These are phyloP conservation scores for Xenus cinereus DNA, from an alignment of 2,113 vertebrate genomes.

Conservation along the genomic window DNA sequence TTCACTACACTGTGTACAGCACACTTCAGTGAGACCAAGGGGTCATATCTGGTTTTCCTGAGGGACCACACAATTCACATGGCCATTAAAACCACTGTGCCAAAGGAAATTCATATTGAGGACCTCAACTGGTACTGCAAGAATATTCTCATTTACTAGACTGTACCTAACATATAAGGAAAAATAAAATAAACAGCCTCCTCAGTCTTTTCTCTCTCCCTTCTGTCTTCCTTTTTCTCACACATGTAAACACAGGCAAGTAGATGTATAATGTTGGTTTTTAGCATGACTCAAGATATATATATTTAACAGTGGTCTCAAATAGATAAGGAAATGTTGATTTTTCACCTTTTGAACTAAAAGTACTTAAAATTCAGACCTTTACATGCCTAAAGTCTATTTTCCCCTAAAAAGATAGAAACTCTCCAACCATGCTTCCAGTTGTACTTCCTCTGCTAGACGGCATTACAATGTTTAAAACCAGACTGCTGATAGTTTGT, in stretches of 20 bases:
- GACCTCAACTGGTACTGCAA: neutral
- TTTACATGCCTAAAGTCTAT: neutral
- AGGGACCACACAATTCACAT: neutral
- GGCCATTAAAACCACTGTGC: neutral
- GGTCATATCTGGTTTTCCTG: neutral
- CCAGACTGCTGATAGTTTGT: neutral
- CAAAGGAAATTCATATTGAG: neutral
- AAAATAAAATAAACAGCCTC: neutral
- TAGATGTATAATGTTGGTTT: neutral
- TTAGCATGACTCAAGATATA: neutral
- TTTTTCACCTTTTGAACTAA: neutral
- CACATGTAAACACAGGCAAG: neutral
- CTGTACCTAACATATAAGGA: neutral
- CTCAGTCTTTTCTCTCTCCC: neutral
- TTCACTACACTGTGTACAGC: neutral
- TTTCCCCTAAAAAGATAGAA: neutral
- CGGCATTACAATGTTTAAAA: neutral
- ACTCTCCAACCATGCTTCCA: neutral
- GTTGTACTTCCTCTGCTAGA: neutral
- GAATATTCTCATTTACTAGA: neutral
- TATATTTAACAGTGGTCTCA: neutral
- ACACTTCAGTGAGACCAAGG: fast-evolving
- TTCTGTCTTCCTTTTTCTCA: neutral
- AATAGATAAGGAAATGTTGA: neutral
- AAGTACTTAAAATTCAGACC: neutral